Conservation (phyloP, 2,113 vertebrate species). For the Chionis minor region DNA sequence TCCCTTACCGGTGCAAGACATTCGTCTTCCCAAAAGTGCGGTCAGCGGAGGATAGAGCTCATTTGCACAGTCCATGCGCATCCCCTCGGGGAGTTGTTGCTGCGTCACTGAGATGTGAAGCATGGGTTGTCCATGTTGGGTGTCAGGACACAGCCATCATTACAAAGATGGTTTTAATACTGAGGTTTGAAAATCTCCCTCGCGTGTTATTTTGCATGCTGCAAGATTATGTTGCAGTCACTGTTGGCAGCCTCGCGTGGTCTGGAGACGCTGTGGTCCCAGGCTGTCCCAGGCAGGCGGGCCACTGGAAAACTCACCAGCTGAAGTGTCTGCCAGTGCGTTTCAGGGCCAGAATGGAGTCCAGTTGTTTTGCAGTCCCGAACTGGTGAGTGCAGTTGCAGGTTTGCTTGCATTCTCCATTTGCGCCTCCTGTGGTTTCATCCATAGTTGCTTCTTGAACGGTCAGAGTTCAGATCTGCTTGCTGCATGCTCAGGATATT, state of each 20-base stretch:
- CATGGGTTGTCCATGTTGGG: neutral
- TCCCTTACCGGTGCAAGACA: neutral
- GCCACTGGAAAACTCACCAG: neutral
- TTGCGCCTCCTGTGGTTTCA: neutral
- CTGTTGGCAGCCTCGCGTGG: neutral
- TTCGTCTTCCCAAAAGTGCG: neutral
- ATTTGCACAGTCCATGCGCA: fast-evolving
- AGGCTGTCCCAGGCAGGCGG: neutral
- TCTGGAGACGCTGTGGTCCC: neutral
- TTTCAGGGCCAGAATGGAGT: neutral
- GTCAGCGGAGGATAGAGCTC: neutral
- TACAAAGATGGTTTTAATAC: neutral
- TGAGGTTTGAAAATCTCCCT: neutral
- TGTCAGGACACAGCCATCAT: neutral
- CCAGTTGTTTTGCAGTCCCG: neutral
- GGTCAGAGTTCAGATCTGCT: neutral
- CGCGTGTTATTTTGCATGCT: neutral
- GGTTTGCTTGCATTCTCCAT: neutral
- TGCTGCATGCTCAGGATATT: neutral
- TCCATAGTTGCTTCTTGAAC: neutral
- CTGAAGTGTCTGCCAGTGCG: too few relatives aligned
- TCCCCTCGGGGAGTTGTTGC: neutral
- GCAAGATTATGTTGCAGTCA: neutral
- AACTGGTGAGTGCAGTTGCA: neutral
- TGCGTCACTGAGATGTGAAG: fast-evolving